Evolutionary conservation across 2,113 vertebrate species (phyloP), one percentile per base, ranked within the genome.

Genomic region (Burhinus bistriatus): DNA sequence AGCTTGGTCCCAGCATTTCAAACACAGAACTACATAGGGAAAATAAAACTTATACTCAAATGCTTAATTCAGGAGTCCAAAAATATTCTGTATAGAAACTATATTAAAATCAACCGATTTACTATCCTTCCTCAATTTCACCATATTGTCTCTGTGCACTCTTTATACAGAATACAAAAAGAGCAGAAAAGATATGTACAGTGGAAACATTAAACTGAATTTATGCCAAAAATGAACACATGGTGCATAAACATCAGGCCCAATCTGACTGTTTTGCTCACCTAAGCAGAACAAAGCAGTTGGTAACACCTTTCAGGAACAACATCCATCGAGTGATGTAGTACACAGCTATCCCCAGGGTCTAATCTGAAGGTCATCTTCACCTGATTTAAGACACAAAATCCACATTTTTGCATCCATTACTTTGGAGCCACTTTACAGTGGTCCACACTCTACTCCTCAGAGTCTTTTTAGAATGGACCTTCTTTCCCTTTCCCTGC

Each of bases 71-170:
- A 1, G 40, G 40, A 79, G 51, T 71, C 25, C 34, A 87, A 87
- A 92, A 90, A 29, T 61, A 89, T 79, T 84, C 70, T 66, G 64
- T 42, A 81, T 47, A 83, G 66, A 83, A 88, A 70, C 32, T 42
- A 3, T 27, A 87, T 76, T 34, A 92, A 92, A 93, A 89, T 84
- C 76, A 87, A 45, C n/a, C 26, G 85, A 88, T 95, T 92, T 93
- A 61, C 45, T 80, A 38, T 94, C 92, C 71, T 89, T 84, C 52
- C 42, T 83, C 83, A 90, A 57, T 90, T 93, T 93, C 61, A 73
- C 34, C 70, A 19, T 80, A 89, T 90, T 93, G 44, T 96, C 32
- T 79, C 44, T 92, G 45, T 70, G 44, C 32, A 51, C 32, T 83
- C 58, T 87, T 65, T 40, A 54, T 45, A 49, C 15, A 88, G 54